Evolutionary conservation across 1,140 invertebrate genomes (phyloP), one percentile per base, ranked within the genome.

Genomic region (Heliothis virescens): DNA sequence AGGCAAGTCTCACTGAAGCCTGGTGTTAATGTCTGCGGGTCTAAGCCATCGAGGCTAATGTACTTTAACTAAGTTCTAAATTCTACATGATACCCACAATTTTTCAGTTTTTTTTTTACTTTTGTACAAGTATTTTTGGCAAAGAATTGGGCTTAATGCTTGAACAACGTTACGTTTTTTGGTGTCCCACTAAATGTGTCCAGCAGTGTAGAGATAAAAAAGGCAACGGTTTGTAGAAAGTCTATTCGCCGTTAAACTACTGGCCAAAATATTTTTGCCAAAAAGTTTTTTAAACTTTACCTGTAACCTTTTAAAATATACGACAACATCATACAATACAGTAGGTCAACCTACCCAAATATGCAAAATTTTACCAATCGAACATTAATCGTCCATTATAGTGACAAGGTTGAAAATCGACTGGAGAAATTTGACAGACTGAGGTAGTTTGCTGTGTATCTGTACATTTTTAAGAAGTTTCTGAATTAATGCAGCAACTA

Each of bases 161-260:
- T 18, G 41, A 48, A 67, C 63, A 67, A 48, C 63, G 41, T 48
- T 16, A 65, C 34, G 15, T 75, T 29, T 29, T 41, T 65, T 52
- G 15, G 60, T 71, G 21, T 52, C 47, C 60, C 60, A 34, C 60
- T 76, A 76, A 76, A 76, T 53, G 48, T 76, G 48, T 65, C 74
- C 60, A 18, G 48, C 74, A 65, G 60, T 65, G 60, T 50, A 65
- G 50, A 75, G 63, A 67, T 34, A 76, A 76, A 76, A 52, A 65
- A 76, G 47, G 74, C 59, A 53, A 76, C 74, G 48, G 74, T 63
- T 65, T 65, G 60, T 76, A 34, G 26, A 76, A 76, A 65, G 60
- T 60, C 67, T 52, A 53, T 52, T 15, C 48, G 16, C 48, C 48
- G 67, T 71, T 67, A 48, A 71, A 53, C 67, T 71, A 71, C 18